Percentiles rank a stretch among this genome's conserved stretches.
Evolutionary conservation across 2,113 vertebrate genomes (phyloP).

Genomic region (Heterocephalus glaber): DNA sequence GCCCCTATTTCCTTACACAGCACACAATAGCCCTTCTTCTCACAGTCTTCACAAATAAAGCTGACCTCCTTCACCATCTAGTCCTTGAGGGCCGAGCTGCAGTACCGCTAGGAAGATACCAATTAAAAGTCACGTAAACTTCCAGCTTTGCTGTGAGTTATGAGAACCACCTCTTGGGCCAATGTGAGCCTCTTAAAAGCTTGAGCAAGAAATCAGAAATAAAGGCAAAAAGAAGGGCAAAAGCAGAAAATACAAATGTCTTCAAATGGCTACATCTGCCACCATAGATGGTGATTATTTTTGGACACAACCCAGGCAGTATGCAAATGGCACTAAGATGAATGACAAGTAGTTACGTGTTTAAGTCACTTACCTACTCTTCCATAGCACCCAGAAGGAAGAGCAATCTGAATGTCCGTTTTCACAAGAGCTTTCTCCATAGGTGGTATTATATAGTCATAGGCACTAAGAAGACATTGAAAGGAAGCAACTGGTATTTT

Average conservation of each 20-base stretch:
- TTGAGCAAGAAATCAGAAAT: not conserved
- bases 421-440: slow-evolving; percentile 95
- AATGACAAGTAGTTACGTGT: not conserved
- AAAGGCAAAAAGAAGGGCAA: not conserved
- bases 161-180: not conserved
- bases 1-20: not conserved
- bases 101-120: not conserved
- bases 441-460: slow-evolving; percentile 91
- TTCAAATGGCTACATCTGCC: not conserved
- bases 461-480: slow-evolving; percentile 87
- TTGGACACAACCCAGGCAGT: not conserved
- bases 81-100: not conserved
- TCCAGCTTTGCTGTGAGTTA: not conserved
- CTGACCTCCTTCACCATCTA: not conserved
- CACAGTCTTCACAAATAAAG: not conserved
- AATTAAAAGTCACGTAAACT: slow-evolving; percentile 15
- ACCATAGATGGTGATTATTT: not conserved
- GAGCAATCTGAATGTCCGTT: slow-evolving; percentile 96
- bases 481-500: slow-evolving; percentile 6
- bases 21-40: not conserved
- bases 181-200: not conserved
- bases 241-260: not conserved
- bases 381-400: slow-evolving; percentile 95
- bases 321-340: not conserved
- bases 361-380: slow-evolving; percentile 92